These are phyloP conservation scores for Zaprionus lineosus DNA, from an alignment of 2,888 invertebrate genomes.

Conservation along the genomic window DNA sequence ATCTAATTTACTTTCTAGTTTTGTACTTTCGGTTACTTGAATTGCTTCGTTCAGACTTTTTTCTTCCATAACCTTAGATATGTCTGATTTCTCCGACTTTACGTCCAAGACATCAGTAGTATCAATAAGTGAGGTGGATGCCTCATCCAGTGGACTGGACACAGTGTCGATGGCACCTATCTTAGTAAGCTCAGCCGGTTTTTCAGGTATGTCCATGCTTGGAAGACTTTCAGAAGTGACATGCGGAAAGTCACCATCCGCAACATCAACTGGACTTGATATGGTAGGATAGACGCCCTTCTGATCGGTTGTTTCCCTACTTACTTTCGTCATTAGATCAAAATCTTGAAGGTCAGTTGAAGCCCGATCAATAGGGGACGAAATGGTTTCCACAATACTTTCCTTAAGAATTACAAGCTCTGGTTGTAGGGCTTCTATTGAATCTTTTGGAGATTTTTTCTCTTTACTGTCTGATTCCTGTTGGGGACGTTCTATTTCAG, in stretches of 20 bases:
- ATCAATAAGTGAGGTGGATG: conserved; percentile 17
- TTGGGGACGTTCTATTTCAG: too few relatives aligned
- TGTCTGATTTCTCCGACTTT: too few relatives aligned
- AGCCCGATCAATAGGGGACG: conserved; percentile 63
- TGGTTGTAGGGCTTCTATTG: too few relatives aligned
- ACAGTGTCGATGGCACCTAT: conserved; percentile 12
- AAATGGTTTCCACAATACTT: conserved; percentile 53
- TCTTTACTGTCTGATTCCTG: too few relatives aligned
- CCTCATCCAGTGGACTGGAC: conserved; percentile 28
- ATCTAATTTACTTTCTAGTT: background rate
- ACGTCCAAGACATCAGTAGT: too few relatives aligned
- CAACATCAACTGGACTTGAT: conserved; percentile 56
- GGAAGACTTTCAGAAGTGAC: background rate
- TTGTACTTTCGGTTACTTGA: background rate
- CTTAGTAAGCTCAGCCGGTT: conserved; percentile 21
- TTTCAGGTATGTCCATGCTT: background rate
- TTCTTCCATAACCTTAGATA: too few relatives aligned
- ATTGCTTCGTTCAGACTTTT: background rate
- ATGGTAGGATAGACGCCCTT: conserved; percentile 34
- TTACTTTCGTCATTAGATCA: background rate
- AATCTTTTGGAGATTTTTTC: too few relatives aligned
- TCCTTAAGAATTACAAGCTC: too few relatives aligned
- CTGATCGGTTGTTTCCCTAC: too few relatives aligned
- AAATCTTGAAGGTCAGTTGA: conserved; percentile 19
- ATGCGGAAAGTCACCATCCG: conserved; percentile 40